Base-by-base conservation (phyloP, 2,888 invertebrate species). In the Philonicus albiceps region DNA sequence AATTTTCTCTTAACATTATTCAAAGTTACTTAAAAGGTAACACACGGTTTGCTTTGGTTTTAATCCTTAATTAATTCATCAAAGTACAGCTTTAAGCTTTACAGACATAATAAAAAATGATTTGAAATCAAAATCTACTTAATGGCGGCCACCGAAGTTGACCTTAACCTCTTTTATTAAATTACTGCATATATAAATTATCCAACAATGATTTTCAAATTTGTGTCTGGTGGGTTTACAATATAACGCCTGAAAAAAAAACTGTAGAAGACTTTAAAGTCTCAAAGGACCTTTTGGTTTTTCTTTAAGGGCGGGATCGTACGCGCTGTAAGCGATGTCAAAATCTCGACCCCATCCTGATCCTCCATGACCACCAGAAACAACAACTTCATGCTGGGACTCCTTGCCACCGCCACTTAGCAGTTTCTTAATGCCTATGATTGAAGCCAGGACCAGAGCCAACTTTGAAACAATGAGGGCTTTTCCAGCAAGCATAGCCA, bases 391-490 rank as follows among this genome's bases (percentile, higher is more conserved):
- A 89, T 95, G 95, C 19, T 94, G 94, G 85, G 94, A 94, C 86
- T 95, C 95, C 88, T 92, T 91, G 6, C 94, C 94, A 43, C 94
- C 94, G 2, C 95, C 94, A 30, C 95, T 95, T 75, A 97, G 93
- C 40, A 97, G 94, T 90, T 97, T 97, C 93, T 97, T 97, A 91
- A 97, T 93, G 3, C 97, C 97, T 89, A 97, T 96, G 89, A 97
- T 97, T 89, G 95, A 96, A 87, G 97, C 96, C 81, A 97, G 93
- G 0, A 97, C 96, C 85, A 97, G 92, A 0, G 97, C 97, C 89
- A 97, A 92, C 91, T 97, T 97, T 88, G 96, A 96, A 78, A 97
- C 96, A 89, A 97, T 97, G 88, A 97, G 92, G 72, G 97, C 97
- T 92, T 97, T 97, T 89, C 97, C 97, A 73, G 97, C 97, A 86